Evolutionary conservation across 30 jellyfish, hydroid and myxozoan genomes (phyloP).

Genomic region (Pelagia noctiluca): DNA sequence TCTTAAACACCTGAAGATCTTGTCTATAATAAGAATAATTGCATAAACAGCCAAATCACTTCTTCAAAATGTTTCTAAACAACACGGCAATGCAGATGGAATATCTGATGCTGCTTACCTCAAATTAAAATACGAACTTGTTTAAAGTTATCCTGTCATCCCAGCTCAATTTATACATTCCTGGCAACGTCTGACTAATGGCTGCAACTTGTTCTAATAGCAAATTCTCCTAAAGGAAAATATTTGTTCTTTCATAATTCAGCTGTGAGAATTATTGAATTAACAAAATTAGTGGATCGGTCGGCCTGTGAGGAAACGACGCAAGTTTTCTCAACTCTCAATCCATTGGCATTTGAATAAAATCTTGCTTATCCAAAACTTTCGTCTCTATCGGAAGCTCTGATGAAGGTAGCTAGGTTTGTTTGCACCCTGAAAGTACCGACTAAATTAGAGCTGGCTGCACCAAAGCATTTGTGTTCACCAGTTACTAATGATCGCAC

Average conservation of each 20-base stretch:
- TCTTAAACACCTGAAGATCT: no score
- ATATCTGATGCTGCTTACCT: background rate
- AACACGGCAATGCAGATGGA: background rate
- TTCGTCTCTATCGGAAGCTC: no score
- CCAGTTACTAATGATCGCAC: no score
- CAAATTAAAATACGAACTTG: background rate
- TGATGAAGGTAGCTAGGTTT: no score
- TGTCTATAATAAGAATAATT: background rate
- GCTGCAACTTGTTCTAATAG: conserved; percentile 5
- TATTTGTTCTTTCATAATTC: background rate
- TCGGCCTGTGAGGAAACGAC: background rate
- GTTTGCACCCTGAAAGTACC: no score
- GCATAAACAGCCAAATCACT: background rate
- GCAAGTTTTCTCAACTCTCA: no score
- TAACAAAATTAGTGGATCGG: background rate
- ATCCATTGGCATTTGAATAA: no score
- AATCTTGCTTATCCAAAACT: no score
- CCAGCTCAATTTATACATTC: background rate
- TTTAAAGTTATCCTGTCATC: background rate
- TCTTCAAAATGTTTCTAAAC: background rate
- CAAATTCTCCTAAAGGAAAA: background rate
- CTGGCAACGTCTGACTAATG: background rate
- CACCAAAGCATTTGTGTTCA: no score
- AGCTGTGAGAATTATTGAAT: background rate
- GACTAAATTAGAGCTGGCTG: no score